Base-by-base conservation (phyloP, 1,140 invertebrate genomes). In the Stratiolaelaps scimitus region DNA sequence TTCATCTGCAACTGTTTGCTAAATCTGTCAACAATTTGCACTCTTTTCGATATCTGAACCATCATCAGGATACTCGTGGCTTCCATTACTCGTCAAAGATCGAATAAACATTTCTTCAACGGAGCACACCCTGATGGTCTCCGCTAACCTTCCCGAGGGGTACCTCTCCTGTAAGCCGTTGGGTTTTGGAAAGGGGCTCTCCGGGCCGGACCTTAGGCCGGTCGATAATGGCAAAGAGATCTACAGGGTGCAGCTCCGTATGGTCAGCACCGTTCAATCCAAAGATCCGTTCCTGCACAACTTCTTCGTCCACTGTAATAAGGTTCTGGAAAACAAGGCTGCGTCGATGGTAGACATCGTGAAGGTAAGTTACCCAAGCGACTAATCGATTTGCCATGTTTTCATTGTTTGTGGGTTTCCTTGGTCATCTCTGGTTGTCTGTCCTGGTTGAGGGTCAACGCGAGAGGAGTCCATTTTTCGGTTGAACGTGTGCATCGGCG, bases 191-290 rank as follows among this genome's bases (percentile, higher is more conserved):
- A 90, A 85, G 83, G 89, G 89, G 88, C 88, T 87, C 75, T 80
- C 86, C 66, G 88, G 88, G 0, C 88, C 89, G 10, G 91, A 94
- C 71, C 85, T 94, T 17, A 83, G 84, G 69, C 94, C 89, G 89
- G 86, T 95, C 34, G 91, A 95, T 76, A 82, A 83, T 56, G 89
- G 90, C 71, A 85, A 87, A 72, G 83, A 83, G 45, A 80, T 95
- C 0, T 94, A 94, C 72, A 83, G 82, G 43, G 84, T 92, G n/a
- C 81, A 81, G 43, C 80, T 93, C 40, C 83, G 85, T 60, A 77
- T 95, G 23, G 82, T 87, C 43, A 94, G 91, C 0, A 93, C 90
- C 1, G 84, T 94, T 13, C 84, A 88, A 34, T 90, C 89, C 0
- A 81, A 81, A 15, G 72, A 68, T 66, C 65, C 45, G 26, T 29